phyloP scores from a whole-genome alignment of 2,797 vertebrate genomes.

The Leuciscus waleckii region DNA sequence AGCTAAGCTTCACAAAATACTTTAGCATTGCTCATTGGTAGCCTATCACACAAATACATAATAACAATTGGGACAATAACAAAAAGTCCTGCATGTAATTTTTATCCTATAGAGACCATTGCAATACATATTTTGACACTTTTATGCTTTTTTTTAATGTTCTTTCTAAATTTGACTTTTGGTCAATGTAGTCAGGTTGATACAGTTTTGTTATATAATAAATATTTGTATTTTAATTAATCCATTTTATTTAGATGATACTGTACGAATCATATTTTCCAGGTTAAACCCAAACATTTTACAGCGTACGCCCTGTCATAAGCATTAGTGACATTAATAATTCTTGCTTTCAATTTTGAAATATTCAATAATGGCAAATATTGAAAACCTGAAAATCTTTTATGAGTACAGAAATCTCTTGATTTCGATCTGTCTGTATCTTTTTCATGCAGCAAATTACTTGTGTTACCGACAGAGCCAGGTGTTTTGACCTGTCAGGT shows the following conservation, averaged over 20 bases:
- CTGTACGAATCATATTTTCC: neutral
- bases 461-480: slow-evolving; percentile 72
- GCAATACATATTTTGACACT: neutral
- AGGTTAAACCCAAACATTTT: neutral
- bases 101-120: slow-evolving; percentile 10
- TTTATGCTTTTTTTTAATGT: neutral
- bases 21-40: neutral
- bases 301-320: neutral
- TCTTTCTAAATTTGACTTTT: neutral
- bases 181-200: neutral
- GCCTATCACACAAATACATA: neutral
- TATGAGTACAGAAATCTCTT: neutral
- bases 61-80: neutral
- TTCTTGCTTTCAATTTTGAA: neutral
- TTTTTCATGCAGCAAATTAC: slow-evolving; percentile 70
- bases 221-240: neutral
- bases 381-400: neutral
- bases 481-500: slow-evolving; percentile 82
- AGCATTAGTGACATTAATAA: neutral
- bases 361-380: slow-evolving; percentile 1
- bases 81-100: neutral
- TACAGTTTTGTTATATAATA: neutral
- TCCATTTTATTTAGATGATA: neutral
- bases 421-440: slow-evolving; percentile 46
- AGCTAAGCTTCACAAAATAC: neutral